Conservation (phyloP, 2,113 vertebrate species). For the Malurus elegans region DNA sequence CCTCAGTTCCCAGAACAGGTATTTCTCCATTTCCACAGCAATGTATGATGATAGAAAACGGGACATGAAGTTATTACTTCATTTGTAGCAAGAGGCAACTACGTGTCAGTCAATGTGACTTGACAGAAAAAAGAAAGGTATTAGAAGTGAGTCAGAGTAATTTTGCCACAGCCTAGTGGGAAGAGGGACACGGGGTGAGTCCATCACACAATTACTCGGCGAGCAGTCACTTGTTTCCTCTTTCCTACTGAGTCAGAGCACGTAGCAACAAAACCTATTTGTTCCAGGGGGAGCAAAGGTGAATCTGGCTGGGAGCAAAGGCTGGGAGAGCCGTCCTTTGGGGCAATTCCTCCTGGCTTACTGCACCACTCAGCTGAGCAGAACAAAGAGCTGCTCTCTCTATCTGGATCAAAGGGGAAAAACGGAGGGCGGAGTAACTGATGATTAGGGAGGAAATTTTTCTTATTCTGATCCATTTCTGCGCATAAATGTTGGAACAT, state of each 20-base stretch:
- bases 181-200: neutral
- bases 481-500: neutral
- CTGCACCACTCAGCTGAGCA: neutral
- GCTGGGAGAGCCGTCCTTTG: neutral
- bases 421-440: neutral
- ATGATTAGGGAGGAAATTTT: neutral
- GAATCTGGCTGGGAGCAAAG: neutral
- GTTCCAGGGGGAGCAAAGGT: neutral
- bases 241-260: neutral
- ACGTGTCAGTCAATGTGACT: neutral
- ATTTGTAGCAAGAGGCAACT: neutral
- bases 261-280: neutral
- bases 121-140: neutral
- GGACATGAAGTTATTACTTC: neutral
- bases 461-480: neutral
- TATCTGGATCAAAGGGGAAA: neutral
- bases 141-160: neutral
- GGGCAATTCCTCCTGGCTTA: neutral
- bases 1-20: neutral
- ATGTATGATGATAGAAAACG: rapidly evolving
- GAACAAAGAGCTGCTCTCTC: neutral
- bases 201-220: neutral
- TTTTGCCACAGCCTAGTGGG: neutral
- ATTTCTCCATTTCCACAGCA: neutral
- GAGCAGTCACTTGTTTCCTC: neutral